Base-by-base conservation (phyloP, 2,113 vertebrate genomes). In the Pelusios castaneus region DNA sequence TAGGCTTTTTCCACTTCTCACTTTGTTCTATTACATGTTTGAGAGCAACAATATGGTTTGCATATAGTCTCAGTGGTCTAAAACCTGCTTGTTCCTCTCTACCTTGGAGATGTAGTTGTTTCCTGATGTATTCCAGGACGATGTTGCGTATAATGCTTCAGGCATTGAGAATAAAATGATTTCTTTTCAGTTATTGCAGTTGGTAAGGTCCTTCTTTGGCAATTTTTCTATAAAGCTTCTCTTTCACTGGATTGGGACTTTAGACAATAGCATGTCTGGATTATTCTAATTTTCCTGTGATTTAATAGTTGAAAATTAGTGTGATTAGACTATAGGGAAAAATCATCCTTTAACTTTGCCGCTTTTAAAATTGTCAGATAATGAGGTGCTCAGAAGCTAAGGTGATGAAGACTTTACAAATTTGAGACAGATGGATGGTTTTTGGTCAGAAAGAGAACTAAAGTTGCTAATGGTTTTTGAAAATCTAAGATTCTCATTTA, bases 321-420 rank as follows among this genome's bases (percentile, higher is more conserved):
- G 27, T 29, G 43, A 29, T 76, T 76, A 45, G 13, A 51, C 25
- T 10, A 11, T 11, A 51, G 77, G 45, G 34, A 6, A 9, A 79
- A 47, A 14, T 51, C 43, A 9, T 47, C 24, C 52, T 19, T 87
- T 84, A 70, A 41, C 22, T 63, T 90, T 89, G 51, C 24, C 38
- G 7, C 6, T 90, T 89, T 12, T 4, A 47, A 79, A 92, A 52
- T n/a, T 31, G 13, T 70, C 24, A 75, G 22, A 12, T 84, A 75
- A 10, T 31, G 81, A 7, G 8, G 1, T 47, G 58, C n/a, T 79
- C 52, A 34, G 16, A 6, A 38, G 2, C 75, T 81, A 45, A n/a
- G 51, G 22, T 34, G 49, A 25, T n/a, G 0, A 0, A 3, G 27
- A 38, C 0, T 49, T 3, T 31, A 41, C 67, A 47, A 80, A 24